Base-by-base conservation (phyloP, 64 coral and sea anemone species). In the Catalaphyllia jardinei region DNA sequence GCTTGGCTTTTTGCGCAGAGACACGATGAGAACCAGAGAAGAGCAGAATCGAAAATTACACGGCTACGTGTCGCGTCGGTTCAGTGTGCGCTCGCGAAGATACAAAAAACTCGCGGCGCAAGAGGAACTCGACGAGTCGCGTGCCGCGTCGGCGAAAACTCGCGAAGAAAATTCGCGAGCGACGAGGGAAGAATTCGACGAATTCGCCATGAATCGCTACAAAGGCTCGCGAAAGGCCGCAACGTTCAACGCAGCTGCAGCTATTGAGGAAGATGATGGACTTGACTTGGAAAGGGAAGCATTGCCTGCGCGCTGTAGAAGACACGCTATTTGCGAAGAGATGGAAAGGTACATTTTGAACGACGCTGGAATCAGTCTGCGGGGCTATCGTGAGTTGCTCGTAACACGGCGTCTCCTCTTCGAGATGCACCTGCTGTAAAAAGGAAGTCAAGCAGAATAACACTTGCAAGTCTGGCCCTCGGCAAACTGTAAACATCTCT, bases 271-370 rank as follows among this genome's bases (percentile, higher is more conserved):
- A 52, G 81, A 69, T 50, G 10, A 89, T 11, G 24, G 69, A 33
- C 15, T 2, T 18, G 86, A 87, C 30, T 4, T 1, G 17, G 51
- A 76, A 10, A 87, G 62, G 52, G 86, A 87, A 60, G 28, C 72
- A 16, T 24, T 60, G 25, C 52, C 71, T 0, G 73, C 11, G 18
- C 86, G 86, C 57, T 20, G 74, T 31, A 91, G 89, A 76, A 38
- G 89, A 18, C 69, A 74, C 24, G 89, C 89, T 15, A 84, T 91
- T 39, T 91, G 89, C 19, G 89, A 91, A 25, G 89, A 91, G 59
- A 91, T 91, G 22, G 89, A 91, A 19, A 75, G 62, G 54, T 9
- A 54, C 7, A 91, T 62, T 46, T 76, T 31, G 69, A 84, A 76
- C 52, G 71, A 91, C 30, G 73, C 79, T 27, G 89, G 89, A 10